Evolutionary conservation across 2,888 invertebrate species (phyloP).

Genomic region (Punctoribates punctum): DNA sequence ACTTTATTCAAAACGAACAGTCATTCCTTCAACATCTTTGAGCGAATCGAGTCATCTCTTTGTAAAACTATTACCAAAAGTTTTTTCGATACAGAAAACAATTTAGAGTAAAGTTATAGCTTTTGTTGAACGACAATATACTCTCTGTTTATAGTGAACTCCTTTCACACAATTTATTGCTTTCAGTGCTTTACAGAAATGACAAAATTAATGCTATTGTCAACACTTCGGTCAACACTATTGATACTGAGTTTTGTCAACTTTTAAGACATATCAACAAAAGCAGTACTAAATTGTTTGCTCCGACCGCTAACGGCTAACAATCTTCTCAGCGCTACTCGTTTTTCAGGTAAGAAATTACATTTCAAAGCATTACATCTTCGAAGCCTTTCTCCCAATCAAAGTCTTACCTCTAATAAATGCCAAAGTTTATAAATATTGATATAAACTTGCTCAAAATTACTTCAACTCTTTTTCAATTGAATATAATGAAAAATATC

Average conservation of each 20-base stretch:
- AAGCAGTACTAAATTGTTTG: background rate
- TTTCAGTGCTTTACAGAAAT: background rate
- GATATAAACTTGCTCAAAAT: too few relatives aligned
- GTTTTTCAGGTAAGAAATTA: conserved; percentile 21
- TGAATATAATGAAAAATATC: too few relatives aligned
- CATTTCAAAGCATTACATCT: background rate
- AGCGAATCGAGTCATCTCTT: conserved; percentile 7
- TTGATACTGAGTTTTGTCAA: conserved; percentile 17
- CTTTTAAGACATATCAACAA: background rate
- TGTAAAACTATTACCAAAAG: conserved; percentile 10
- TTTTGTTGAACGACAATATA: conserved; percentile 6
- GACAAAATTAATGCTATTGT: conserved; percentile 30
- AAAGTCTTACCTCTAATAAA: background rate
- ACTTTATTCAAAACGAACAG: conserved; percentile 8
- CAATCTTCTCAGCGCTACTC: background rate
- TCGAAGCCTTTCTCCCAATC: background rate
- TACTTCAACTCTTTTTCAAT: too few relatives aligned
- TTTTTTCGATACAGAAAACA: conserved; percentile 2
- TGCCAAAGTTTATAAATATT: too few relatives aligned
- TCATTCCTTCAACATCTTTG: conserved; percentile 22
- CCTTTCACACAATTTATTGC: conserved; percentile 23
- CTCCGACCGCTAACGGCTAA: background rate
- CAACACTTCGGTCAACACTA: background rate
- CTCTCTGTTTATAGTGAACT: background rate
- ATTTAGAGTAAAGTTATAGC: conserved; percentile 29